Base-by-base conservation (phyloP, 2,888 invertebrate genomes). In the Liposcelis brunnea region DNA sequence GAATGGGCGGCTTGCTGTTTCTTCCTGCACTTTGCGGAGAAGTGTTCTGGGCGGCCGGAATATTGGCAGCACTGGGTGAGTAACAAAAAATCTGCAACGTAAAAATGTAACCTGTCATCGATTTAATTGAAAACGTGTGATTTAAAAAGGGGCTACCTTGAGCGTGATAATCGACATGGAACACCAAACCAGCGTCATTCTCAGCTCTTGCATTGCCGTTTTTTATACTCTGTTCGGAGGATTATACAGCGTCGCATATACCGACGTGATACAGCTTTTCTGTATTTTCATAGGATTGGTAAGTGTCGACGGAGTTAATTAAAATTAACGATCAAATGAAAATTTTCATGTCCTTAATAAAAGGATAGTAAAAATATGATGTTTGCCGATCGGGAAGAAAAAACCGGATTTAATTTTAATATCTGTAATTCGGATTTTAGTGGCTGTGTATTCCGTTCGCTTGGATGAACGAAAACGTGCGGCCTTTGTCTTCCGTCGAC, bases 361-460 rank as follows among this genome's bases (percentile, higher is more conserved):
- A n/a, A n/a, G n/a, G n/a, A n/a, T n/a, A n/a, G n/a, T n/a, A n/a
- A n/a, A n/a, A n/a, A n/a, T n/a, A n/a, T n/a, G n/a, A 8, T 44
- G n/a, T 42, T 44, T 12, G 2, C 18, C 34, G 8, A 11, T 11
- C 12, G 31, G 12, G 36, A 37, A 35, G n/a, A 31, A 31, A 32
- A 7, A 19, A 32, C 34, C 32, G 43, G 40, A 36, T 36, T 48
- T 32, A 36, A 37, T 37, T 44, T 44, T 44, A n/a, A n/a, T n/a
- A n/a, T n/a, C n/a, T n/a, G 26, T 8, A 26, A 6, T 26, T 26
- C 26, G 26, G 4, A 6, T 26, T 59, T 66, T 61, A 78, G 63
- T 95, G 95, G 95, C 79, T 97, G 75, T 91, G 94, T 61, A 90
- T 95, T 52, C 95, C 95, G 0, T 95, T 94, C 61, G 91, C 94